phyloP scores from a whole-genome alignment of 1,140 invertebrate species.

The Trachymyrmex cornetzi region DNA sequence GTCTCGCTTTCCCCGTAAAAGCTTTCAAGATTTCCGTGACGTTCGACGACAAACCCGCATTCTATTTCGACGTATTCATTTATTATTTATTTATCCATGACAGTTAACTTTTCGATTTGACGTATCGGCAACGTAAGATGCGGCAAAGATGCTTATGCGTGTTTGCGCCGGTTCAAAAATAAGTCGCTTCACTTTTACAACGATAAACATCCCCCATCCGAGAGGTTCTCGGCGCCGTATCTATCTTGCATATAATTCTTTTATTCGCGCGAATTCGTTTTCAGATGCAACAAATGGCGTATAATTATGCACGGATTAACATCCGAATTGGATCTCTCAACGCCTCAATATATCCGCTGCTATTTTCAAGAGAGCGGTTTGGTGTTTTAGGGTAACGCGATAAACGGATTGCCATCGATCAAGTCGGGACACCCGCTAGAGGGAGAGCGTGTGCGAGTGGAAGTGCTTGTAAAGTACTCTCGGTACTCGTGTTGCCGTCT shows the following conservation, averaged over 20 bases:
- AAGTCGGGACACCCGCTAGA: slow-evolving; percentile 70
- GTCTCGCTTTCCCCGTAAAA: slow-evolving; percentile 26
- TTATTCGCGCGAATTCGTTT: not conserved
- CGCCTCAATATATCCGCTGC: slow-evolving; percentile 6
- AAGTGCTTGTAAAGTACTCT: slow-evolving; percentile 71
- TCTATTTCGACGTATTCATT: not conserved
- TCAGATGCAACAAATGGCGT: not conserved
- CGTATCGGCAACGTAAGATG: not conserved
- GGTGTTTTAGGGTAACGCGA: slow-evolving; percentile 47
- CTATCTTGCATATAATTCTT: not conserved
- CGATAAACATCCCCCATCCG: not conserved
- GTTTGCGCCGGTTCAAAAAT: not conserved
- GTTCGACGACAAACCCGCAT: not conserved
- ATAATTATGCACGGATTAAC: slow-evolving; percentile 10
- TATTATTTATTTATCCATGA: not conserved
- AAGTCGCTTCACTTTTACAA: not conserved
- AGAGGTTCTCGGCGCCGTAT: not conserved
- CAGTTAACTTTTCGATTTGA: not conserved
- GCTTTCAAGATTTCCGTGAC: not conserved
- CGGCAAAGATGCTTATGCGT: not conserved
- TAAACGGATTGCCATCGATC: slow-evolving; percentile 62
- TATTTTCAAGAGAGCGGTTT: slow-evolving; percentile 30
- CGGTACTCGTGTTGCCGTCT: slow-evolving; percentile 72
- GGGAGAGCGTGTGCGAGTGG: slow-evolving; percentile 52
- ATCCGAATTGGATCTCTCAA: not conserved